These are phyloP conservation scores for Cheilosia urbana DNA, from an alignment of 2,888 invertebrate species.

Conservation along the genomic window DNA sequence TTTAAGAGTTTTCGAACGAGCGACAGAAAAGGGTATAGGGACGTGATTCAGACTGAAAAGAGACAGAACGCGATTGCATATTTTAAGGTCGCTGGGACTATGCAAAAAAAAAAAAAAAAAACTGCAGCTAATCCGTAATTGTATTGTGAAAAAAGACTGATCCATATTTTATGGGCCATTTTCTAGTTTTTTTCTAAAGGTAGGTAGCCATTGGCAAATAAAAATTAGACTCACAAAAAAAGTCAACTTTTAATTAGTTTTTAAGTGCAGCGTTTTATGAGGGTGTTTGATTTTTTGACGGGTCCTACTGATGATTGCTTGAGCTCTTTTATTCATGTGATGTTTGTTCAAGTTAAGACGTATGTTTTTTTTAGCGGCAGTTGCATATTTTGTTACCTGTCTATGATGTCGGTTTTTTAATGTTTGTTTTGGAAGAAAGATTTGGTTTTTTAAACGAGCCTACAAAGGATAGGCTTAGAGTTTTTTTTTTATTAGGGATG, in stretches of 20 bases:
- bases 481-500: not conserved
- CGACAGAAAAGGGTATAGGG: not conserved
- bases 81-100: not conserved
- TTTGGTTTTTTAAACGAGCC: not conserved
- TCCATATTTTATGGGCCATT: constrained; percentile 3
- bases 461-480: not conserved
- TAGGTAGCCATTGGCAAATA: constrained; percentile 16
- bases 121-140: not conserved
- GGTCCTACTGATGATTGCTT: not conserved
- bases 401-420: not conserved
- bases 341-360: constrained; percentile 13
- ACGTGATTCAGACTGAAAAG: not conserved
- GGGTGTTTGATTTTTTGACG: not conserved
- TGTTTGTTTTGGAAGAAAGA: not conserved
- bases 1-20: not conserved
- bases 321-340: not conserved
- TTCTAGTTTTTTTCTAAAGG: not conserved
- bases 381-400: not conserved
- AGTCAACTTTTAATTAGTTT: constrained; percentile 25
- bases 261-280: not conserved
- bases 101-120: not conserved
- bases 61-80: not conserved
- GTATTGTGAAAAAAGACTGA: not conserved
- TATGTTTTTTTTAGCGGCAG: not conserved
- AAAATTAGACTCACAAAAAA: constrained; percentile 33